Conservation (phyloP, 2,113 vertebrate genomes). For the Jaculus jaculus region DNA sequence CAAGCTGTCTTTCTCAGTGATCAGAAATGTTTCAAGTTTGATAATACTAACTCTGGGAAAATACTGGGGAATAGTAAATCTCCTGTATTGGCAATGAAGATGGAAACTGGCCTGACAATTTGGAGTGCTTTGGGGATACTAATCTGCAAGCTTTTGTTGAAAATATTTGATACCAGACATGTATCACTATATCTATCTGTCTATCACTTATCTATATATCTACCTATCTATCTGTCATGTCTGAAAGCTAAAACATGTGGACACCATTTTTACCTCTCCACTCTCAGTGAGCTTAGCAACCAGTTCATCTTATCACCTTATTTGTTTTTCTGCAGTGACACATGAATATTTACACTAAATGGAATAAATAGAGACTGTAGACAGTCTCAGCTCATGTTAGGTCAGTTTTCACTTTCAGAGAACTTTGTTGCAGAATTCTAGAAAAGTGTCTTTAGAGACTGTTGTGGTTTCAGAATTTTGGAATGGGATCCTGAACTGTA, state of each 20-base stretch:
- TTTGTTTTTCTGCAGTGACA: not conserved
- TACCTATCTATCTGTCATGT: not conserved
- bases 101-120: not conserved
- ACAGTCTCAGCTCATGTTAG: not conserved
- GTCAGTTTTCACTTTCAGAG: not conserved
- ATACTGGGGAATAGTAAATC: not conserved
- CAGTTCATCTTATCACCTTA: not conserved
- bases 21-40: not conserved
- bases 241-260: not conserved
- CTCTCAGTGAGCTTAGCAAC: not conserved
- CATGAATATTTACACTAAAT: not conserved
- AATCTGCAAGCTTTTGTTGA: not conserved
- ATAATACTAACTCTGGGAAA: not conserved
- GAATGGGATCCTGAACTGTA: not conserved
- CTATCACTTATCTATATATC: not conserved
- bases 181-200: not conserved
- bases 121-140: not conserved
- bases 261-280: not conserved
- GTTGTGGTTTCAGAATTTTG: not conserved
- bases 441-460: not conserved
- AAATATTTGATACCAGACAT: not conserved
- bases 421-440: not conserved
- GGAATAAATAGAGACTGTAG: not conserved
- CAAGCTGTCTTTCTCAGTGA: not conserved
- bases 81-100: not conserved